phyloP scores from a whole-genome alignment of 2,888 invertebrate genomes.

The Tanytarsus gracilentus region DNA sequence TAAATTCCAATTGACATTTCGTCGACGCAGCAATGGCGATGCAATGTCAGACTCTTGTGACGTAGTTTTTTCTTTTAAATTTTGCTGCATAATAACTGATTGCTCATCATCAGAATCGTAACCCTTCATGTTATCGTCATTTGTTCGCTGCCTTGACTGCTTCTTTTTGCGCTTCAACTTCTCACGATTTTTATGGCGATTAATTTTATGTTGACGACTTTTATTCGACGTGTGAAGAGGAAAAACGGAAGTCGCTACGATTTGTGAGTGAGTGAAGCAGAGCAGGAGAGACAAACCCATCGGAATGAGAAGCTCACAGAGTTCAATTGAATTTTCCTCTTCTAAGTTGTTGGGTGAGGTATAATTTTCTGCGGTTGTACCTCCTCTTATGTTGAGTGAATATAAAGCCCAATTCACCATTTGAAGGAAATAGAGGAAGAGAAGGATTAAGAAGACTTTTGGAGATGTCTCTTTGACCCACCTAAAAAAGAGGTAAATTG shows the following conservation, averaged over 20 bases:
- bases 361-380: background rate
- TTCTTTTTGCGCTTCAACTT: background rate
- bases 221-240: constrained; percentile 35
- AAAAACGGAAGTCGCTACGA: constrained; percentile 57
- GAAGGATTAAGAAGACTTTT: constrained; percentile 61
- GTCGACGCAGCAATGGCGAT: constrained; percentile 35
- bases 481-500: no score
- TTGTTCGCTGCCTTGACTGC: background rate
- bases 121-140: background rate
- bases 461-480: constrained; percentile 83
- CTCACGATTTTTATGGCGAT: no score
- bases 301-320: constrained; percentile 64
- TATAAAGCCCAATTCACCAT: constrained; percentile 43
- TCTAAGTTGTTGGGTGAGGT: constrained; percentile 18
- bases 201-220: constrained; percentile 38
- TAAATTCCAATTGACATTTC: constrained; percentile 43
- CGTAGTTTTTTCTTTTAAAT: background rate
- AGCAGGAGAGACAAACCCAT: constrained; percentile 62
- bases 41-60: background rate
- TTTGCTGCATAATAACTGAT: background rate
- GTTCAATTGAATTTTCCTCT: constrained; percentile 47
- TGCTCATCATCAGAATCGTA: constrained; percentile 23
- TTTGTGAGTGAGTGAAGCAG: constrained; percentile 71
- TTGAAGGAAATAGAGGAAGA: constrained; percentile 71
- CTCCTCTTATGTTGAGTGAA: constrained; percentile 39